Evolutionary conservation across 2,888 invertebrate species (phyloP).

Genomic region (Pammene fasciana): DNA sequence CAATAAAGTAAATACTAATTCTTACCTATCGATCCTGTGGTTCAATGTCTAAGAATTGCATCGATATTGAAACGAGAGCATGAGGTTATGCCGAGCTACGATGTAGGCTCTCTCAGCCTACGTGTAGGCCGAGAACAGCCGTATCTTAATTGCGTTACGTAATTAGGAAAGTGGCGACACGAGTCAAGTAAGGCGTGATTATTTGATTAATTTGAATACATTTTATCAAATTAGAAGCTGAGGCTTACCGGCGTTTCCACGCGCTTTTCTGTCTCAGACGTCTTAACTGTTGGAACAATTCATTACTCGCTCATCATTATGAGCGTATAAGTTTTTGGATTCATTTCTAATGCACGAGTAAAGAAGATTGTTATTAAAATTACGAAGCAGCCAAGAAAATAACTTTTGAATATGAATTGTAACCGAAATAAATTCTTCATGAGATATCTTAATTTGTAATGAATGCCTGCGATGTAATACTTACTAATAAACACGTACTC

Average conservation of each 20-base stretch:
- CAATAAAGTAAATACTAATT: no score
- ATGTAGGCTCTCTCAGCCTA: no score
- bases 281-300: slow-evolving; percentile 2
- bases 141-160: slow-evolving; percentile 9
- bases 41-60: no score
- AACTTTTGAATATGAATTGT: not conserved
- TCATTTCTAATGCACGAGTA: not conserved
- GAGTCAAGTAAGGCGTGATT: slow-evolving; percentile 17
- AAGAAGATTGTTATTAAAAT: not conserved
- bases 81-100: not conserved
- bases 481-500: not conserved
- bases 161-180: slow-evolving; percentile 15
- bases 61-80: not conserved
- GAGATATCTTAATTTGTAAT: not conserved
- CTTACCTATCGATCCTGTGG: no score
- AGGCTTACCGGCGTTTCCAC: not conserved
- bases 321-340: not conserved
- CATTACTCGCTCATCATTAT: slow-evolving; percentile 7
- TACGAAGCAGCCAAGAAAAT: not conserved
- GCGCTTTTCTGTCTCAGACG: not conserved
- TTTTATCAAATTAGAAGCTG: slow-evolving; percentile 14
- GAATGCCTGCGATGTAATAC: not conserved
- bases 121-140: no score
- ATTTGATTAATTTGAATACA: slow-evolving; percentile 27
- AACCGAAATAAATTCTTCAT: not conserved